A percentile compares a stretch with the other conserved stretches of the same genome.
Evolutionary conservation across 2,888 invertebrate genomes (phyloP).

Genomic region (Cantharis flavilabris): DNA sequence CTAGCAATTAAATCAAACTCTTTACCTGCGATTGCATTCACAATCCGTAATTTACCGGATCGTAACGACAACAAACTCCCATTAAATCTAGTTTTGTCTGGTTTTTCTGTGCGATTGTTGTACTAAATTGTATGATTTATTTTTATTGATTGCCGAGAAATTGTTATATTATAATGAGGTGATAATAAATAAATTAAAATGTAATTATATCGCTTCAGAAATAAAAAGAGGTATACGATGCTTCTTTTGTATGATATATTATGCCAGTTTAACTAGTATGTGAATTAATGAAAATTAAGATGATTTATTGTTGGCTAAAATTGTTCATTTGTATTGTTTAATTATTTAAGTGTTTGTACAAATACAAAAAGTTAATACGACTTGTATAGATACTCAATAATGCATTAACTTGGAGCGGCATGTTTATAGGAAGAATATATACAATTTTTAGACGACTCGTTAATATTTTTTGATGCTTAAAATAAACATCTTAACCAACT

Average conservation of each 20-base stretch:
- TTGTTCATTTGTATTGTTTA: background rate
- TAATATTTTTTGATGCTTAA: conserved; percentile 27
- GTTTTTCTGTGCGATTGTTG: too few relatives aligned
- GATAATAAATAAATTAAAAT: background rate
- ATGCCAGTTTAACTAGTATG: background rate
- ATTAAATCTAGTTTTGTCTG: too few relatives aligned
- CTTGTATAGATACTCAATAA: background rate
- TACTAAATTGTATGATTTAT: background rate
- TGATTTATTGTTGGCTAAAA: background rate
- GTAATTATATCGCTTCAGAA: too few relatives aligned
- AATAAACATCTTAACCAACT: conserved; percentile 40
- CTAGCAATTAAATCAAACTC: too few relatives aligned
- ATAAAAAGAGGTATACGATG: too few relatives aligned
- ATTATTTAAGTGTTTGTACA: background rate
- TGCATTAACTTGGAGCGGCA: background rate
- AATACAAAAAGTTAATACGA: background rate
- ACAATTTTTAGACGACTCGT: conserved; percentile 5
- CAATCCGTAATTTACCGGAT: too few relatives aligned
- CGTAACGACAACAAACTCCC: too few relatives aligned
- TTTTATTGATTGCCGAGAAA: background rate
- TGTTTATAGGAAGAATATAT: background rate
- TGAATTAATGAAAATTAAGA: background rate
- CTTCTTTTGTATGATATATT: too few relatives aligned
- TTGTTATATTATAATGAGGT: background rate
- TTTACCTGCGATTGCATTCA: too few relatives aligned